Evolutionary conservation across 2,888 invertebrate genomes (phyloP).

Genomic region (Heliconius aoede): DNA sequence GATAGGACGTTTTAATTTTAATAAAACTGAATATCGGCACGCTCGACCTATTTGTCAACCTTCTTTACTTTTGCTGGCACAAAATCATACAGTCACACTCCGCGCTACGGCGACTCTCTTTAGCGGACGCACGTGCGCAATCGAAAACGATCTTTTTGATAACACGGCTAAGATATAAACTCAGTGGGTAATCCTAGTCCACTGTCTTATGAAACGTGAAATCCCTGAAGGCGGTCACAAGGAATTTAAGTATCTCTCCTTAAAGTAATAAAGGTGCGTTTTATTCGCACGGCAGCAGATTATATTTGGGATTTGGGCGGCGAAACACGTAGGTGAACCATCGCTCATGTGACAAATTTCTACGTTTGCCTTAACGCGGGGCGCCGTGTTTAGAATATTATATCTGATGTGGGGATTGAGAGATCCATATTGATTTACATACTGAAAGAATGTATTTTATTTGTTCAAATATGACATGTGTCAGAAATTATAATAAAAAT

Average conservation of each 20-base stretch:
- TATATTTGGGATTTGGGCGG: constrained; percentile 81
- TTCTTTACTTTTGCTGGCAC: constrained; percentile 82
- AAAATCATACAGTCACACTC: constrained; percentile 80
- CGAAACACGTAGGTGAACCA: constrained; percentile 83
- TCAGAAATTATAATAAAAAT: constrained; percentile 44
- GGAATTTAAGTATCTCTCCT: constrained; percentile 80
- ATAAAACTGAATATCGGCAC: constrained; percentile 82
- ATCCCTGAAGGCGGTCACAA: constrained; percentile 68
- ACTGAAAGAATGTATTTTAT: constrained; percentile 58
- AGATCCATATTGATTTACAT: constrained; percentile 79
- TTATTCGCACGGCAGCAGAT: constrained; percentile 77
- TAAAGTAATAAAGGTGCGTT: constrained; percentile 83
- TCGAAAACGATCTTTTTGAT: constrained; percentile 75
- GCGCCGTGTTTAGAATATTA: constrained; percentile 82
- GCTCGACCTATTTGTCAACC: constrained; percentile 83
- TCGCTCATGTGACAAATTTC: constrained; percentile 85
- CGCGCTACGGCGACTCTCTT: constrained; percentile 67
- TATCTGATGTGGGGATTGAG: constrained; percentile 66
- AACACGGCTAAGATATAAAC: constrained; percentile 76
- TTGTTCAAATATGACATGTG: constrained; percentile 47
- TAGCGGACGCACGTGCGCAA: constrained; percentile 55
- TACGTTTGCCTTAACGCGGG: constrained; percentile 82
- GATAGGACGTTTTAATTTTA: constrained; percentile 81
- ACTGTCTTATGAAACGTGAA: constrained; percentile 73
- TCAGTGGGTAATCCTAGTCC: constrained; percentile 71